phyloP scores from a whole-genome alignment of 2,113 vertebrate genomes.

The Cyphomyrus discorhynchus region DNA sequence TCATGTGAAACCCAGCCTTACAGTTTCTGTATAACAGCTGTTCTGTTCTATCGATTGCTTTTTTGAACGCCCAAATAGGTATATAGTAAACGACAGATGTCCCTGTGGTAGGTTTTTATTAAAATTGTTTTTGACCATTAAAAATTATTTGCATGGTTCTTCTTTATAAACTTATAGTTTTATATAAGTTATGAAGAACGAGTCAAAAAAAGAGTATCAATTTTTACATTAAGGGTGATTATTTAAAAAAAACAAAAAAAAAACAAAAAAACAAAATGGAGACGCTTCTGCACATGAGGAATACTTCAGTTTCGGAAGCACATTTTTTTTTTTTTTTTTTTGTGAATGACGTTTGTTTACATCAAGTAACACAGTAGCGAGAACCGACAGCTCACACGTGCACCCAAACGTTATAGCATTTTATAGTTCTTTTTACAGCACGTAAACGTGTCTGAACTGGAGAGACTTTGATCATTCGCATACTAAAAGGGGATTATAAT shows the following conservation, averaged over 20 bases:
- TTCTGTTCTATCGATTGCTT: not conserved
- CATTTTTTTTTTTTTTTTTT: not conserved
- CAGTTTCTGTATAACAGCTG: not conserved
- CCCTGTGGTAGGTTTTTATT: constrained; percentile 19
- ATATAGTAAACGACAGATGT: constrained; percentile 9
- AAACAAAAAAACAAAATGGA: not conserved
- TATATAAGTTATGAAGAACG: not conserved
- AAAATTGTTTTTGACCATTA: constrained; percentile 10
- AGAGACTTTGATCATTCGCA: not conserved
- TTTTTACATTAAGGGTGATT: not conserved
- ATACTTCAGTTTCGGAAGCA: not conserved
- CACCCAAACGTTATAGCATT: not conserved
- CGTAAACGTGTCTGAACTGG: not conserved
- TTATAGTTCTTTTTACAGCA: not conserved
- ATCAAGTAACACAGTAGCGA: not conserved
- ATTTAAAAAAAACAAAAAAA: not conserved
- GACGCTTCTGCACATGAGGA: not conserved
- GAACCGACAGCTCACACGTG: not conserved
- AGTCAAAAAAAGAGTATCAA: not conserved
- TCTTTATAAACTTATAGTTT: constrained; percentile 1
- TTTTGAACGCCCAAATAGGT: not conserved
- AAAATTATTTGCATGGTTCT: constrained; percentile 5
- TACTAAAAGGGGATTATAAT: too few relatives aligned
- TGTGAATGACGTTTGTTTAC: not conserved
- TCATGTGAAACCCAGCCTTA: not conserved